Base-by-base conservation (phyloP, 2,113 vertebrate genomes). In the Lepidothrix coronata region DNA sequence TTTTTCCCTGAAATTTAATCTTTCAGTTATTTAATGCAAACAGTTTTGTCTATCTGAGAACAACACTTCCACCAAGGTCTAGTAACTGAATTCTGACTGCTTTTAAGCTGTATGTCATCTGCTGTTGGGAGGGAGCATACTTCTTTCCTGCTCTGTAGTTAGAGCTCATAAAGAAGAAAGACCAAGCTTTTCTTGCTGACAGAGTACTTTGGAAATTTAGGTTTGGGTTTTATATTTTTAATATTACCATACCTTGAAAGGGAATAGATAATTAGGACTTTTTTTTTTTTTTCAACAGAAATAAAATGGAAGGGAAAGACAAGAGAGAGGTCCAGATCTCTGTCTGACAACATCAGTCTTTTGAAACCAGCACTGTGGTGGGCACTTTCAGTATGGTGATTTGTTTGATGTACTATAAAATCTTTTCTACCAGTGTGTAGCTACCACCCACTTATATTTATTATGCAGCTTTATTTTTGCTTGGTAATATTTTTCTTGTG, bases 401-500 rank as follows among this genome's bases (percentile, higher is more conserved):
- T 91, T 76, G 91, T 93, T 97, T 95, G 81, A 91, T 89, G 51
- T 73, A 10, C 33, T 63, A 55, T 77, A 57, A 93, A 96, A 67
- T 75, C 48, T 43, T 43, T 93, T 90, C 51, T 73, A 68, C 74
- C 75, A 78, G n/a, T 33, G 61, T 44, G 85, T 19, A 58, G 54
- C 88, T 87, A 59, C 91, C 93, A 92, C 91, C 88, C 96, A 95
- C 95, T 94, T 85, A 65, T 93, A 84, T 93, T 96, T 89, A 89
- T 85, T 62, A 63, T 96, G 84, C 79, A 93, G 89, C 95, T 96
- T 96, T 72, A 75, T 92, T 97, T 97, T 97, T 95, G 91, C 96
- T 89, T 72, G 95, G 90, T 95, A 95, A 77, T 97, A 97, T 95
- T 97, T 97, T 98, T 96, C 95, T 93, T 52, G 82, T 97, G 88